Evolutionary conservation across 1,140 invertebrate species (phyloP).

Genomic region (Dreissena polymorpha): DNA sequence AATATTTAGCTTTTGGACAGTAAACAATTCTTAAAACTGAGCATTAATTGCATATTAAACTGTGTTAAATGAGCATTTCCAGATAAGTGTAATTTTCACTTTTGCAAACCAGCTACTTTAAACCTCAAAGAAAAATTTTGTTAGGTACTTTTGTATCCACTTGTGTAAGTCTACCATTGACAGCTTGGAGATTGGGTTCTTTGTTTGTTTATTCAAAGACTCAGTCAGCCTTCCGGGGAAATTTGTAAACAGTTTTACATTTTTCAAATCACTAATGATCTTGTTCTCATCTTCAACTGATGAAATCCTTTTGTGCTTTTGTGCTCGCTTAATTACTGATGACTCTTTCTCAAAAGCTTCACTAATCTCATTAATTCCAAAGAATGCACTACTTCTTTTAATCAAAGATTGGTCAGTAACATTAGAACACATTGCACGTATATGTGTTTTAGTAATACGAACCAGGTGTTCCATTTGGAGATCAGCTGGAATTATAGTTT

Average conservation of each 20-base stretch:
- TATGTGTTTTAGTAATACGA: no score
- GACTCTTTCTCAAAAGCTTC: not conserved
- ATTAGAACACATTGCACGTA: no score
- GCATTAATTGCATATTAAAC: not conserved
- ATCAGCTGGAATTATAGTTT: no score
- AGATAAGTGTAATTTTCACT: no score
- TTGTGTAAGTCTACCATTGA: no score
- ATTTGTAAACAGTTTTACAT: not conserved
- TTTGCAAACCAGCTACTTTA: no score
- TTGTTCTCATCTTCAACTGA: not conserved
- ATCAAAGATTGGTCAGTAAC: no score
- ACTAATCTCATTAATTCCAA: constrained; percentile 5
- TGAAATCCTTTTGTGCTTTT: not conserved
- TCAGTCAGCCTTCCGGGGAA: not conserved
- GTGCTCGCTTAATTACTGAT: not conserved
- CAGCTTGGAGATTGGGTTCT: no score
- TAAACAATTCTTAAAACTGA: not conserved
- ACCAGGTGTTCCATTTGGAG: no score
- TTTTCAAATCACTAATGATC: constrained; percentile 4
- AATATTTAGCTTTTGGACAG: not conserved
- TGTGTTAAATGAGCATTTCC: not conserved
- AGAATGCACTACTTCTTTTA: constrained; percentile 18
- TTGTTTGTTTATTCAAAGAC: no score
- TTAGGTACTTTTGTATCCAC: no score
- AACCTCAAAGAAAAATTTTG: no score